Conservation (phyloP, 2,888 invertebrate species). For the Drosophila niveifrons region DNA sequence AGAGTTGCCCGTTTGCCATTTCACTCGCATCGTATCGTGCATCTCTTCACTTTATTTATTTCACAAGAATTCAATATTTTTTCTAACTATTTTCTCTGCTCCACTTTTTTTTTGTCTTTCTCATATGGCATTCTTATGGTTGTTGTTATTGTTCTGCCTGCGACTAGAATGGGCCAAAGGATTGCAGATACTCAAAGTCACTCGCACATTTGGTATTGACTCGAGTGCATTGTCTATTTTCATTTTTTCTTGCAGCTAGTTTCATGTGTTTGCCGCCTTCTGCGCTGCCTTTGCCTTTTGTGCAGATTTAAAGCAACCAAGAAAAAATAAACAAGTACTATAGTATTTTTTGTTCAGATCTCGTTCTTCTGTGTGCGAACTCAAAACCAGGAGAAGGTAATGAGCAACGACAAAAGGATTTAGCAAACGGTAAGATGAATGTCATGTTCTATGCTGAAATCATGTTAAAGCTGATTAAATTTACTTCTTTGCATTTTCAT, state of each 20-base stretch:
- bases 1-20: conserved; percentile 5
- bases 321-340: background rate
- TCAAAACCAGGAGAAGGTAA: conserved; percentile 27
- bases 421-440: conserved; percentile 5
- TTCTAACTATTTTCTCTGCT: conserved; percentile 62
- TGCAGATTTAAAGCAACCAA: conserved; percentile 28
- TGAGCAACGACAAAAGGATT: conserved; percentile 27
- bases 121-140: conserved; percentile 38
- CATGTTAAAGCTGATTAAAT: conserved; percentile 44
- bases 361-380: conserved; percentile 28
- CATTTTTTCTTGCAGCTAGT: background rate
- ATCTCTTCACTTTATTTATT: conserved; percentile 75
- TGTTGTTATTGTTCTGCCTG: conserved; percentile 35
- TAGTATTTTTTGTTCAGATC: conserved; percentile 25
- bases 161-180: conserved; percentile 38
- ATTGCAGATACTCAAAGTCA: conserved; percentile 39
- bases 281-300: conserved; percentile 26
- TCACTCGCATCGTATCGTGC: conserved; percentile 25
- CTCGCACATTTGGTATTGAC: conserved; percentile 38
- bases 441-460: conserved; percentile 29
- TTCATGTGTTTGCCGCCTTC: conserved; percentile 15
- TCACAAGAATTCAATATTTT: conserved; percentile 75
- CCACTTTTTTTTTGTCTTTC: conserved; percentile 26
- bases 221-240: conserved; percentile 44
- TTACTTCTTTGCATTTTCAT: conserved; percentile 60